Percentiles rank a stretch among this genome's conserved stretches.
Conservation (phyloP, 1,140 invertebrate species). For the Wasmannia auropunctata region DNA sequence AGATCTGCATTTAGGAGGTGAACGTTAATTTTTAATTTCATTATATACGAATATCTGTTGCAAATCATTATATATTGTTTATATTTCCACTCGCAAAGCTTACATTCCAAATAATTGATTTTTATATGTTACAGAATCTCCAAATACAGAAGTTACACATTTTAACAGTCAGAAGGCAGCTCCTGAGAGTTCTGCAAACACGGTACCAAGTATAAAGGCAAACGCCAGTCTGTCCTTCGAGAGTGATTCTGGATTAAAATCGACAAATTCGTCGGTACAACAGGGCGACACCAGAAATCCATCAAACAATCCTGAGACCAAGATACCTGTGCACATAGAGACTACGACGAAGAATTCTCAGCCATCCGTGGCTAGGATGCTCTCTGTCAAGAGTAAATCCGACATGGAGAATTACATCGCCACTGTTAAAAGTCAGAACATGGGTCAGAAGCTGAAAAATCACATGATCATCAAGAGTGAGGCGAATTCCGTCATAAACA, state of each 20-base stretch:
- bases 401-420: constrained; percentile 73
- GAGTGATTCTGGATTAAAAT: constrained; percentile 71
- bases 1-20: constrained; percentile 82
- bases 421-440: constrained; percentile 68
- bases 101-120: constrained; percentile 33
- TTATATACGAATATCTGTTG: background rate
- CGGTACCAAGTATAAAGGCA: constrained; percentile 66
- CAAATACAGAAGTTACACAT: constrained; percentile 79
- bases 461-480: constrained; percentile 74
- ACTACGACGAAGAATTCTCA: constrained; percentile 68
- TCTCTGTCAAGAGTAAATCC: constrained; percentile 73
- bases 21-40: constrained; percentile 37
- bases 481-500: constrained; percentile 72
- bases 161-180: constrained; percentile 77
- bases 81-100: background rate
- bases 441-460: constrained; percentile 81
- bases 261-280: constrained; percentile 64
- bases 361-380: constrained; percentile 69
- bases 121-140: constrained; percentile 81
- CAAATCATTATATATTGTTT: background rate
- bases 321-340: constrained; percentile 65
- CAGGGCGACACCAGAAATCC: constrained; percentile 55
- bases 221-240: constrained; percentile 72
- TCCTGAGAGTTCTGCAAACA: constrained; percentile 68
- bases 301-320: constrained; percentile 70